A percentile compares a stretch with the other conserved stretches of the same genome.
These are phyloP conservation scores for Glossophaga mutica DNA, from an alignment of 2,797 vertebrate genomes.

Conservation along the genomic window DNA sequence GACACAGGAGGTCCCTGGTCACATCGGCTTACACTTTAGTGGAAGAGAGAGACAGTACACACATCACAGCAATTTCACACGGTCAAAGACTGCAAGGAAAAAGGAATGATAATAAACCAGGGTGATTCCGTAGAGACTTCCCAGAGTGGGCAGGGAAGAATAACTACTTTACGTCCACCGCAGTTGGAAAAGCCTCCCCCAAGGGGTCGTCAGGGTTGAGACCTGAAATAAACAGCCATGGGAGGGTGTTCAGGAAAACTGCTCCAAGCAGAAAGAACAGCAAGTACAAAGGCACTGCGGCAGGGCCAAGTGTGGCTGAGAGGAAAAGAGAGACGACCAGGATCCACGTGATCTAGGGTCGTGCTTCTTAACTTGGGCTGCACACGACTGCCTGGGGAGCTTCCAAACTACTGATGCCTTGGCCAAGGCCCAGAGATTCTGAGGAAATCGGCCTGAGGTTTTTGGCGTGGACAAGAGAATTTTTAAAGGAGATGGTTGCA, in stretches of 20 bases:
- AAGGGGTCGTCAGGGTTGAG: not conserved
- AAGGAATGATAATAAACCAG: not conserved
- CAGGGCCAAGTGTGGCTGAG: not conserved
- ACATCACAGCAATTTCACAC: not conserved
- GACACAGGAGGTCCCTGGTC: not conserved
- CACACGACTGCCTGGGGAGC: not conserved
- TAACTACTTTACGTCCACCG: not conserved
- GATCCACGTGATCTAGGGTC: not conserved
- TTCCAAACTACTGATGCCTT: not conserved
- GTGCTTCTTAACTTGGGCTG: not conserved
- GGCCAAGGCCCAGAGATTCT: not conserved
- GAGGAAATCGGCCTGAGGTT: not conserved
- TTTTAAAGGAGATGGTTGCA: not conserved
- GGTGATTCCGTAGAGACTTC: not conserved
- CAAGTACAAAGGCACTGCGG: not conserved
- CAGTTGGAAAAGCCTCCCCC: not conserved
- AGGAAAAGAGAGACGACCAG: not conserved
- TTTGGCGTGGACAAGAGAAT: not conserved
- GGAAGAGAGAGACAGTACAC: not conserved
- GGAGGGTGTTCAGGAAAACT: not conserved
- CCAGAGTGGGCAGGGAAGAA: not conserved
- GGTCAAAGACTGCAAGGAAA: not conserved
- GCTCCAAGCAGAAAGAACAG: not conserved
- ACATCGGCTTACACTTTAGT: not conserved
- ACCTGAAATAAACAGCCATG: not conserved